Evolutionary conservation across 1,140 invertebrate genomes (phyloP), one percentile per base, ranked within the genome.

Genomic region (Acyrthosiphon pisum): DNA sequence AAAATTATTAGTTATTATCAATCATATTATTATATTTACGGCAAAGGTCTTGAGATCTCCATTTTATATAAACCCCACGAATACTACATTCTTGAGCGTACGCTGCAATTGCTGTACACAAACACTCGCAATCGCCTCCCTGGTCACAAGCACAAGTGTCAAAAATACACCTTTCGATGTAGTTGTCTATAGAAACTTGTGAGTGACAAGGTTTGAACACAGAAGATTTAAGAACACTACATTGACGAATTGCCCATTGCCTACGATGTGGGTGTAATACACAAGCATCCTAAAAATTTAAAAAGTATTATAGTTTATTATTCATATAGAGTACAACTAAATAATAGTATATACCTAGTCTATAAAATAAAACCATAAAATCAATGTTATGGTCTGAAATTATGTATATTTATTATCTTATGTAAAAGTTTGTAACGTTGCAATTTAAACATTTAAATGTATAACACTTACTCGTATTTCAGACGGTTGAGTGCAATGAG

Each of bases 81-180:
- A 95, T 95, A 87, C 96, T 97, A 95, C 98, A 99, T 94, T 97
- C 96, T 94, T 98, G 96, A 37, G 98, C 97, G 95, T 99, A 99
- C 9, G 97, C 97, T 0, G 98, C 97, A 30, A 99, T 95, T 1
- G 98, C 97, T 2, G 98, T 98, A 95, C 98, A 99, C 0, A 98
- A 95, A 95, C 98, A 99, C 93, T 98, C 97, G 94, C 98, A 99
- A 95, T 99, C 98, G 0, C 97, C 98, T 37, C 98, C 98, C 94
- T 96, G 95, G 95, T 98, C 98, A 95, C 98, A 99, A 46, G 97
- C 98, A 95, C 98, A 99, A 1, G 97, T 96, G 95, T 98, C 98
- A 92, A 96, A 96, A 92, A 97, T 96, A 95, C 98, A 98, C 94
- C 94, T 96, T 94, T 96, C 95, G 89, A 97, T 94, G 94, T 96